phyloP scores from a whole-genome alignment of 2,797 vertebrate genomes.

The Microhierax caerulescens region DNA sequence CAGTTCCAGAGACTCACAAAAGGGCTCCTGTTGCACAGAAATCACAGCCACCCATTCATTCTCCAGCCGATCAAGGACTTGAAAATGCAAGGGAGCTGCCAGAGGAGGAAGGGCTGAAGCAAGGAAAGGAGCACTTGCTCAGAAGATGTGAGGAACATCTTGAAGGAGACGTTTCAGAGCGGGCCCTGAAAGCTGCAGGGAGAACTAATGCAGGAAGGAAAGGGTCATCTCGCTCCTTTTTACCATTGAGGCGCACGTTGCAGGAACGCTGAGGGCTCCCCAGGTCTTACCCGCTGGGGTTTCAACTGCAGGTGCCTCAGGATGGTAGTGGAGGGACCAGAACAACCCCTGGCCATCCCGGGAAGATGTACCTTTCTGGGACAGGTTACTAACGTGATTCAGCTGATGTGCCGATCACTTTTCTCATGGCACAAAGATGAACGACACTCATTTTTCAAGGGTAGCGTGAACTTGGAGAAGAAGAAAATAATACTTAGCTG shows the following conservation, averaged over 20 bases:
- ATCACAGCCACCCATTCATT: conserved; percentile 51
- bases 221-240: neutral
- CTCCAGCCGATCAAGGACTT: neutral
- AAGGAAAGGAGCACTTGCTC: neutral
- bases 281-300: neutral
- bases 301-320: neutral
- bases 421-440: neutral
- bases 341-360: neutral
- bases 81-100: conserved; percentile 17
- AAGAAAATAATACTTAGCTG: neutral
- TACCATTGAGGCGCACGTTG: neutral
- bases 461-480: neutral
- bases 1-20: conserved; percentile 60
- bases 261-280: neutral
- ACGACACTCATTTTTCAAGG: neutral
- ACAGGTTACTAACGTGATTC: neutral
- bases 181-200: neutral
- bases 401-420: neutral
- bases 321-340: neutral
- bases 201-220: neutral
- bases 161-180: neutral
- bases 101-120: neutral
- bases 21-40: conserved; percentile 63
- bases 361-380: neutral
- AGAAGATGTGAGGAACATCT: neutral